Evolutionary conservation across 2,113 vertebrate genomes (phyloP), one percentile per base, ranked within the genome.

Genomic region (Oxygymnocypris stewartii): DNA sequence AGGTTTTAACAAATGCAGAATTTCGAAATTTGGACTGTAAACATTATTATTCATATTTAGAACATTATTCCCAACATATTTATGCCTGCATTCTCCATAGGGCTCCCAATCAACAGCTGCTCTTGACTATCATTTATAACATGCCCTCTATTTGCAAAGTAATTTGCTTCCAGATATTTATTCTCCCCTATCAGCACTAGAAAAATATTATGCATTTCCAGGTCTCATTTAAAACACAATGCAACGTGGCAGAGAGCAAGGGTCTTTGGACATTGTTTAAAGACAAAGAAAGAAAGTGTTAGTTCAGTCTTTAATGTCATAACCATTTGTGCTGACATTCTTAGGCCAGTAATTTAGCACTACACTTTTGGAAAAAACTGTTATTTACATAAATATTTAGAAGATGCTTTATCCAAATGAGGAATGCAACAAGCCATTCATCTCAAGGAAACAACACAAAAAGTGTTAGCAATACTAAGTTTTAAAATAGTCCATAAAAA

Each of bases 121-220:
- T 84, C 77, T 74, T 47, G 75, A 40, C 37, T 44, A 81, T 84
- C 31, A 69, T 65, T 44, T 44, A 14, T 57, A 54, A 77, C 7
- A 47, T 57, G 79, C 49, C 14, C 76, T 74, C 86, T 63, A 16
- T 85, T 85, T 83, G 23, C n/a, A 40, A n/a, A 31, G 47, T 78
- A 85, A 79, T 83, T 74, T 78, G 28, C 44, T 61, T 84, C 28
- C 42, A 79, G 65, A 79, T 82, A 47, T 20, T 76, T 82, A 47
- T 31, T 84, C 73, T 20, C 79, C 40, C 59, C 59, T n/a, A 59
- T 18, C 42, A 51, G 37, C 54, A 71, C 73, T 20, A 74, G 40
- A 20, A 20, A 25, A 74, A 79, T 51, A 87, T 79, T 49, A 65
- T 65, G 63, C 73, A 28, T 57, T 79, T 12, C n/a, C 1, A 20